Evolutionary conservation across 2,888 invertebrate species (phyloP), one percentile per base, ranked within the genome.

Genomic region (Rhagium mordax): DNA sequence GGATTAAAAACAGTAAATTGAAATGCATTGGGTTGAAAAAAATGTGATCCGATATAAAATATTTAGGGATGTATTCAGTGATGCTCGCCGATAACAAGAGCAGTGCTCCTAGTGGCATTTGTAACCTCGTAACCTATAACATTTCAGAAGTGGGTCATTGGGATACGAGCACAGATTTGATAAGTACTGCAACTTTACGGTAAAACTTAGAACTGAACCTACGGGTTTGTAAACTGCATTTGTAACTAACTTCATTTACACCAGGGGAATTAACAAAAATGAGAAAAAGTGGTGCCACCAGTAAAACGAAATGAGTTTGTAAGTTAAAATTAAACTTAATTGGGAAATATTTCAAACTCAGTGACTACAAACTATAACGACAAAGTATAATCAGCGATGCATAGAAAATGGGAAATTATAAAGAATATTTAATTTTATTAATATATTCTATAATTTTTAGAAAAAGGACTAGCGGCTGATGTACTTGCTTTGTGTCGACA

Each of bases 91-190:
- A 33, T 6, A 66, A 41, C 57, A 70, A 27, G 60, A 20, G 74
- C 68, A 71, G 65, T 24, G 60, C 49, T 71, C 68, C 27, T 27
- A 48, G 21, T 29, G 41, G 29, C 16, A 33, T 51, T 18, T 53
- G 67, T 68, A 71, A 67, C 75, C 76, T 49, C 74, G 71, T 78
- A 75, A 78, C 76, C 78, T 65, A 66, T 74, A 76, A 75, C 78
- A 78, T 78, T 77, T 77, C 20, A 64, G 68, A 78, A 77, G 61
- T 78, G 74, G 78, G 78, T 78, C 77, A 75, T 51, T 53, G 41
- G 33, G 49, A 71, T 49, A 24, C 47, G 48, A 16, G 29, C 48
- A 15, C 48, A 57, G 15, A 68, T 59, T 47, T 68, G 59, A 68
- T 59, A 57, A 68, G 53, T 65, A 10, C 24, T 16, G 47, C 16